Percentiles rank a stretch among this genome's conserved stretches.
These are phyloP conservation scores for Lordiphosa mommai DNA, from an alignment of 1,140 invertebrate species.

Conservation along the genomic window DNA sequence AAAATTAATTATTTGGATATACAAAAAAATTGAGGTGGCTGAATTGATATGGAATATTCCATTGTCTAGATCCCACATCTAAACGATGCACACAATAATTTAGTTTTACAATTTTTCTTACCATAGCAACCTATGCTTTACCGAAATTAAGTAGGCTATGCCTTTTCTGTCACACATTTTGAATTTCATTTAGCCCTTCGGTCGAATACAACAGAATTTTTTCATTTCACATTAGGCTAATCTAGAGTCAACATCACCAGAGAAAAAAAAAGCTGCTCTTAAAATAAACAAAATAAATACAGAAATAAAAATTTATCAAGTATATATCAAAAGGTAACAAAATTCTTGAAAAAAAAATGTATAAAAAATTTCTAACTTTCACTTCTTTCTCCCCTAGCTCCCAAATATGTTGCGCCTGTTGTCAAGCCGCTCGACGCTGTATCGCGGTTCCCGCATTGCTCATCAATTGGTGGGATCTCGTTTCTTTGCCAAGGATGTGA, in stretches of 20 bases:
- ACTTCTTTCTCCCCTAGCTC: background rate
- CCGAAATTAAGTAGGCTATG: slow-evolving; percentile 11
- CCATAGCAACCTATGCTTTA: no score
- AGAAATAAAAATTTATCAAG: background rate
- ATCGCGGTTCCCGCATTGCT: slow-evolving; percentile 1
- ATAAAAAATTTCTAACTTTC: background rate
- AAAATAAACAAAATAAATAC: background rate
- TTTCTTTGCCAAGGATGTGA: slow-evolving; percentile 92
- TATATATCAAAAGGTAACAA: no score
- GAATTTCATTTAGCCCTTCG: background rate
- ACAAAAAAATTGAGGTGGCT: no score
- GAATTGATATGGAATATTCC: no score
- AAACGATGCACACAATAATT: no score
- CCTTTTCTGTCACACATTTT: background rate
- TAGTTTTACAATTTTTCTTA: no score
- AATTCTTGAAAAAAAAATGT: background rate
- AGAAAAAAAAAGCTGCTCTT: background rate
- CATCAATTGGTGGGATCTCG: slow-evolving; percentile 14
- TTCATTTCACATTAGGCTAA: background rate
- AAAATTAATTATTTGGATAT: no score
- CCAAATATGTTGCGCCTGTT: slow-evolving; percentile 48
- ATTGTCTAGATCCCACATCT: no score
- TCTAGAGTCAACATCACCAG: no score
- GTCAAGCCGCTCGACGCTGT: background rate
- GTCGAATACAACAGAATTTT: background rate